Conservation (phyloP, 1,140 invertebrate species). For the Formica exsecta region DNA sequence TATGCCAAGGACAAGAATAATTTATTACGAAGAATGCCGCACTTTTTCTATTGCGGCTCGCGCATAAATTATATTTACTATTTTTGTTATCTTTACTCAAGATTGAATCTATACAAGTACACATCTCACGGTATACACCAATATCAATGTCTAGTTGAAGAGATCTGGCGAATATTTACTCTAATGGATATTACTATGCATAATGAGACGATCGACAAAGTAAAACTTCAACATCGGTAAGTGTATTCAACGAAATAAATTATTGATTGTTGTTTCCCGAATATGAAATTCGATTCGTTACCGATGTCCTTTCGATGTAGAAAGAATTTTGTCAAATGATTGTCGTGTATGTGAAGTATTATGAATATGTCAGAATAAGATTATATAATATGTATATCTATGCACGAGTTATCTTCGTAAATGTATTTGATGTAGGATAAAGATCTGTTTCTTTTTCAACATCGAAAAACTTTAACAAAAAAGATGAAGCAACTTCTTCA, state of each 20-base stretch:
- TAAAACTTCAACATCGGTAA: slow-evolving; percentile 36
- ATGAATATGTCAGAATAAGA: neutral
- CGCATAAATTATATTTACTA: slow-evolving; percentile 42
- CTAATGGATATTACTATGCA: slow-evolving; percentile 22
- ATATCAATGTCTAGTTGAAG: slow-evolving; percentile 59
- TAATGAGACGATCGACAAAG: slow-evolving; percentile 33
- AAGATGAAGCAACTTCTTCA: neutral
- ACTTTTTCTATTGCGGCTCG: slow-evolving; percentile 11
- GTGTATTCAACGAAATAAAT: slow-evolving; percentile 66
- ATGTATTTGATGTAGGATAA: slow-evolving; percentile 1
- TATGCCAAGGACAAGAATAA: slow-evolving; percentile 7
- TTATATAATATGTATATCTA: neutral
- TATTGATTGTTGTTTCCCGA: slow-evolving; percentile 38
- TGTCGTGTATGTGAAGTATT: neutral
- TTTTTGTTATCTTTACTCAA: slow-evolving; percentile 69
- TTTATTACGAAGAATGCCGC: slow-evolving; percentile 32
- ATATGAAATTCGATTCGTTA: neutral
- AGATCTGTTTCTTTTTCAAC: neutral
- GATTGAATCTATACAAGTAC: slow-evolving; percentile 60
- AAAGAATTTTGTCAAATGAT: neutral
- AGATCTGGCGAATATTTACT: slow-evolving; percentile 2
- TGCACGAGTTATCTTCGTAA: slow-evolving; percentile 17
- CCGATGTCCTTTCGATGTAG: neutral
- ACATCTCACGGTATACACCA: slow-evolving; percentile 61
- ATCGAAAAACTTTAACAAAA: no score